Conservation (phyloP, 1,140 invertebrate species). For the Nebria ingens region DNA sequence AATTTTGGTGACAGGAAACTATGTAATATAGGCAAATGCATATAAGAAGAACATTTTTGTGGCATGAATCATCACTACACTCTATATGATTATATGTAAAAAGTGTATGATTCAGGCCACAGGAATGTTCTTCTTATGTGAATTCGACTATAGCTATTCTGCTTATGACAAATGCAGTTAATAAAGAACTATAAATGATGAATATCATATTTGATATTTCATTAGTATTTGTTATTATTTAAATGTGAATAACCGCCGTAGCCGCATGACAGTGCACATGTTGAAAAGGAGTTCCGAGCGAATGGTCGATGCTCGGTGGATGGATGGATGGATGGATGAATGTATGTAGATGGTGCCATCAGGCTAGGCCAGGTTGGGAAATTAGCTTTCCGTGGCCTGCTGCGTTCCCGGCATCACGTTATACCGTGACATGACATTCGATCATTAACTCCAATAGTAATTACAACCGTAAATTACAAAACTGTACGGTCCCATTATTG, state of each 20-base stretch:
- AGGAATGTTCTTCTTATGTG: too few species aligned
- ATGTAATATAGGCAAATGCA: too few species aligned
- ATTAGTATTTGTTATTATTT: not conserved
- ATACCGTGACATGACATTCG: constrained; percentile 9
- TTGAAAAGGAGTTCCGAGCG: not conserved
- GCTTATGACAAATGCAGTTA: too few species aligned
- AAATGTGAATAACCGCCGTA: not conserved
- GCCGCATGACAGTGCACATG: not conserved
- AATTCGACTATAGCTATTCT: too few species aligned
- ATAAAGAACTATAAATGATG: too few species aligned
- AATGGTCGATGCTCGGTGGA: not conserved
- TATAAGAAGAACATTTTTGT: too few species aligned
- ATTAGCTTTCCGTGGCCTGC: constrained; percentile 6
- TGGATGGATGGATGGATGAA: not conserved
- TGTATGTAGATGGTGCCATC: not conserved
- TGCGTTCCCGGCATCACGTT: constrained; percentile 4
- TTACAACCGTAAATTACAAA: constrained; percentile 9
- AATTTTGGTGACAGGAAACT: too few species aligned
- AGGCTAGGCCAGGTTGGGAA: not conserved
- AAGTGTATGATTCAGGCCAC: too few species aligned
- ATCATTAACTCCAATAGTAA: constrained; percentile 9
- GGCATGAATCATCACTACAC: too few species aligned
- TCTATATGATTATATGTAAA: too few species aligned
- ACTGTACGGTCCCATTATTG: not conserved
- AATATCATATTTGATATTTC: not conserved